Evolutionary conservation across 92 coral and sea anemone species (phyloP), one percentile per base, ranked within the genome.

Genomic region (Palythoa heliodiscus): DNA sequence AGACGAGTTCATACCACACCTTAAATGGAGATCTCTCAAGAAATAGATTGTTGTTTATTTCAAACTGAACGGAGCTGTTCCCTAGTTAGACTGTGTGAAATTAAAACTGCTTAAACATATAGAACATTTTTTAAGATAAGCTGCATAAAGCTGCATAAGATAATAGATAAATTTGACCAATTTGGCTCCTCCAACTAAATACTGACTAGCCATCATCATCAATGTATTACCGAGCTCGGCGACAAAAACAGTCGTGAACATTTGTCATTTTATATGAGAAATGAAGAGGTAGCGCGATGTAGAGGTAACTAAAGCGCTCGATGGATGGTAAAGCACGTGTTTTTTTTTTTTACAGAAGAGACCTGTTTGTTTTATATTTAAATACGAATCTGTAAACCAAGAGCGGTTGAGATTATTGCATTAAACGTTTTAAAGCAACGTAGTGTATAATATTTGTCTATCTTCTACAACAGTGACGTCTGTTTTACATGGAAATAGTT

Each of bases 1-100:
- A 15, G 73, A 69, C 73, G 43, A 69, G 43, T 69, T 69, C 73
- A 69, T 9, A 29, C 40, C 73, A 69, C 25, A 69, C 73, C 73
- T 13, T 69, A 29, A 29, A 69, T 23, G 43, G 24, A 69, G 25
- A 25, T 11, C 29, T 35, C 19, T 29, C 40, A 69, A 29, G 73
- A 69, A 25, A 69, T 7, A 12, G 7, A 37, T 58, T 58, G 19
- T 19, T 58, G 16, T 19, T 58, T 15, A 58, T 14, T 3, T 37
- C 7, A 69, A 25, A 29, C 35, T 29, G 35, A 8, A 69, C 29
- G 47, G 47, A 69, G 73, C 69, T 63, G 24, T 63, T 19, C 23
- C 22, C 69, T n/a, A 63, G 10, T n/a, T 1, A 63, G 0, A 5
- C 50, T 43, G 50, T 43, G 3, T 43, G 4, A 43, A 43, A 43